Conservation (phyloP, 1,140 invertebrate species). For the Drosophila aff. region DNA sequence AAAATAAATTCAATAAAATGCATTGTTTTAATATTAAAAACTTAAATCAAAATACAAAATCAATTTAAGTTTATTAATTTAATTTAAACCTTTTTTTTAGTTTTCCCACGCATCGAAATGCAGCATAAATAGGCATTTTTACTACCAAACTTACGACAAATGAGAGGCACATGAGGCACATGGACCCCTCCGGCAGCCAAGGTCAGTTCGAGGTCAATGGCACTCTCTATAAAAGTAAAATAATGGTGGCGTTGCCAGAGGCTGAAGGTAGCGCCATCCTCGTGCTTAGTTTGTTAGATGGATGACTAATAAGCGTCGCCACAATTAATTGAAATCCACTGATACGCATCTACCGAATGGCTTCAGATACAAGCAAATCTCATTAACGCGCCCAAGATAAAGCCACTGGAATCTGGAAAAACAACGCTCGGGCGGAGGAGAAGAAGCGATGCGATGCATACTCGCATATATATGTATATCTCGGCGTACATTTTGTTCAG, state of each 20-base stretch:
- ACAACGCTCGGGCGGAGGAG: constrained; percentile 25
- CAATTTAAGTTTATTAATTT: no score
- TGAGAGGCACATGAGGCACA: not conserved
- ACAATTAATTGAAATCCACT: constrained; percentile 83
- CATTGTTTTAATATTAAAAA: no score
- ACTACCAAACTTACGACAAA: constrained; percentile 51
- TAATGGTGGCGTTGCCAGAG: constrained; percentile 5
- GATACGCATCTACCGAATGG: constrained; percentile 82
- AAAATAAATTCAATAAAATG: not conserved
- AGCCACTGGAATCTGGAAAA: constrained; percentile 76
- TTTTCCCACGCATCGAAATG: no score
- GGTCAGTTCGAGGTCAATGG: constrained; percentile 45
- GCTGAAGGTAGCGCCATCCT: constrained; percentile 53
- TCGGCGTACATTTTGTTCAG: constrained; percentile 77
- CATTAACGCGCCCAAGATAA: constrained; percentile 83
- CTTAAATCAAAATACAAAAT: no score
- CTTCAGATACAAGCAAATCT: constrained; percentile 83
- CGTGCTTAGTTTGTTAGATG: constrained; percentile 77
- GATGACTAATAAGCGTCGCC: constrained; percentile 83
- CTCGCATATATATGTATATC: not conserved
- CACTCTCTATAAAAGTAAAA: constrained; percentile 26
- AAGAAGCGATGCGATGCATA: constrained; percentile 16
- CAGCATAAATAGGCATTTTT: constrained; percentile 47
- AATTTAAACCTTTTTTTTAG: no score
- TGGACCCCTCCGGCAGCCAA: constrained; percentile 7